Conservation (phyloP, 2,113 vertebrate species). For the Lagopus leucura region DNA sequence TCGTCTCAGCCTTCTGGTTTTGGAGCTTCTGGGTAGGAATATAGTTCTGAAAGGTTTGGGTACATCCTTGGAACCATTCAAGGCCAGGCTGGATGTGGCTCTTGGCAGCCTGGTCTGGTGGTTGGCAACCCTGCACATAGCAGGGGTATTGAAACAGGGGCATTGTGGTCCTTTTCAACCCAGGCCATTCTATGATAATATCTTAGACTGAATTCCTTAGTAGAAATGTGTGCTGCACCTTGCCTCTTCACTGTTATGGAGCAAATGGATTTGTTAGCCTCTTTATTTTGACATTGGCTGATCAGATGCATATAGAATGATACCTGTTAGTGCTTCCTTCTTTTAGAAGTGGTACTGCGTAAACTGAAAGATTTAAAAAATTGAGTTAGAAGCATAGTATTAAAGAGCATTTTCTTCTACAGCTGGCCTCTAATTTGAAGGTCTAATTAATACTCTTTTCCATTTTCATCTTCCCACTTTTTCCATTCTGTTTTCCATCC, state of each 20-base stretch:
- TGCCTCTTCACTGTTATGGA: background rate
- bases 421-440: background rate
- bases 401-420: background rate
- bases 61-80: background rate
- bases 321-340: background rate
- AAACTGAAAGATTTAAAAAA: background rate
- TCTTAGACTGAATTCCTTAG: background rate
- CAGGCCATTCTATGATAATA: background rate
- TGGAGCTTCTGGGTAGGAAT: background rate
- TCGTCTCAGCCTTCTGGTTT: background rate
- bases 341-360: background rate
- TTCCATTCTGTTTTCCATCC: background rate
- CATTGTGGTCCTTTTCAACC: too few species aligned
- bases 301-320: background rate
- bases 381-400: background rate
- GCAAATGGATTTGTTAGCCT: background rate
- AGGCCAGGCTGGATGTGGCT: too few species aligned
- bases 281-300: background rate
- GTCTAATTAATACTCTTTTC: background rate
- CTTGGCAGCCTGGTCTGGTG: too few species aligned
- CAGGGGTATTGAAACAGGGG: too few species aligned
- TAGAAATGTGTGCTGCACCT: rapidly evolving
- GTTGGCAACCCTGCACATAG: too few species aligned
- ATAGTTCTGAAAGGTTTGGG: background rate
- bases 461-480: background rate